Conservation (phyloP, 2,888 invertebrate species). For the Archaeoteleia sp. region DNA sequence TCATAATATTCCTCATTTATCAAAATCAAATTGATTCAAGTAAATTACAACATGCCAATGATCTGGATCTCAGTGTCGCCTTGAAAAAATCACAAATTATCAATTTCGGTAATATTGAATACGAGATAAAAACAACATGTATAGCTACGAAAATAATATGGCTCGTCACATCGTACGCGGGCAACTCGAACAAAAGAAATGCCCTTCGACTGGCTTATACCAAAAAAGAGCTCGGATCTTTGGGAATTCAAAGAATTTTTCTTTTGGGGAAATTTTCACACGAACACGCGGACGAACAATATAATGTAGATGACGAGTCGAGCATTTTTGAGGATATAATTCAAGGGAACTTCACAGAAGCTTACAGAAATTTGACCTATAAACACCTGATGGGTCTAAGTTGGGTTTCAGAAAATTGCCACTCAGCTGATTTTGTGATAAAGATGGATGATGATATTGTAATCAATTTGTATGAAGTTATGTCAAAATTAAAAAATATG, state of each 20-base stretch:
- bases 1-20: not conserved
- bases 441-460: slow-evolving; percentile 91
- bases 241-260: slow-evolving; percentile 82
- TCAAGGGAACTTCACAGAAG: slow-evolving; percentile 86
- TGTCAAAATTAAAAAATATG: slow-evolving; percentile 49
- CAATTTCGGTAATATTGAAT: slow-evolving; percentile 49
- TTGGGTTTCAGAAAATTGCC: slow-evolving; percentile 83
- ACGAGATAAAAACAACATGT: slow-evolving; percentile 54
- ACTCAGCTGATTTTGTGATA: slow-evolving; percentile 79
- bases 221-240: slow-evolving; percentile 76
- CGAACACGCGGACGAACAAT: slow-evolving; percentile 75
- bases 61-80: too few species aligned
- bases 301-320: slow-evolving; percentile 74
- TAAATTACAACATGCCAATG: too few species aligned
- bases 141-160: slow-evolving; percentile 61
- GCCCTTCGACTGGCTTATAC: slow-evolving; percentile 83
- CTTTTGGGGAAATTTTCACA: slow-evolving; percentile 78
- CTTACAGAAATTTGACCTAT: slow-evolving; percentile 87
- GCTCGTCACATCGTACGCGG: slow-evolving; percentile 86
- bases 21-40: not conserved
- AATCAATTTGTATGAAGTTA: slow-evolving; percentile 80
- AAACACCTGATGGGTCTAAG: slow-evolving; percentile 89
- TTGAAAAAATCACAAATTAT: slow-evolving; percentile 3
- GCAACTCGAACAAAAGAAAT: slow-evolving; percentile 82
- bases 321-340: slow-evolving; percentile 81